These are phyloP conservation scores for Crossoptilon crossoptilon DNA, from an alignment of 2,797 vertebrate species.

Conservation along the genomic window DNA sequence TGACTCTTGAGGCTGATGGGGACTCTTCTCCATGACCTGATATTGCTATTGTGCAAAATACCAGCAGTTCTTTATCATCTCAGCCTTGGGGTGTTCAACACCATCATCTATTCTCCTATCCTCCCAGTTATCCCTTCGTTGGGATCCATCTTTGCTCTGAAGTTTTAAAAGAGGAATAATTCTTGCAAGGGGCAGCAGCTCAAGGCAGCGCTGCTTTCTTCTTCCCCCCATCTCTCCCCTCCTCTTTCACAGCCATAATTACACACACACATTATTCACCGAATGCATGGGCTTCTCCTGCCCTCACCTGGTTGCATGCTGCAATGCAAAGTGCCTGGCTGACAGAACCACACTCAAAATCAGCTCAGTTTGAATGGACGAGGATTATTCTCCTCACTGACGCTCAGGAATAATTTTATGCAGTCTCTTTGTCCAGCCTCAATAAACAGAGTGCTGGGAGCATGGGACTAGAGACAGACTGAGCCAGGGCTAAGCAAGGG, in stretches of 20 bases:
- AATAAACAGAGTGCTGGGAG: fast-evolving
- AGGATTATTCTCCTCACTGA: not conserved
- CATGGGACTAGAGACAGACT: not conserved
- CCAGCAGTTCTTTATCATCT: fast-evolving
- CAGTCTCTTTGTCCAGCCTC: fast-evolving
- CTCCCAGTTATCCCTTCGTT: not conserved
- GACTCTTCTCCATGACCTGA: not conserved
- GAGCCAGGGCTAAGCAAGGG: not conserved
- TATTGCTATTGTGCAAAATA: not conserved
- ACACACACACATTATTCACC: fast-evolving
- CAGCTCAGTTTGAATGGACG: fast-evolving
- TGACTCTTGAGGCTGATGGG: fast-evolving
- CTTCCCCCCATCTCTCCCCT: not conserved
- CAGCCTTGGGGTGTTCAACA: not conserved
- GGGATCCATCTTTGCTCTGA: fast-evolving
- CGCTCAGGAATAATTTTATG: fast-evolving
- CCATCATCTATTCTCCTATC: not conserved
- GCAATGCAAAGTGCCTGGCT: not conserved
- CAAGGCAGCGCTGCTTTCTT: not conserved
- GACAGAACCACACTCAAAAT: not conserved
- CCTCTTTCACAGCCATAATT: not conserved
- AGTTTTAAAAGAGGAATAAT: not conserved
- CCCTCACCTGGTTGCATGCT: constrained; percentile 45
- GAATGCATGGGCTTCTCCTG: constrained; percentile 14
- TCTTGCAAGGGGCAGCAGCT: not conserved